Base-by-base conservation (phyloP, 2,113 vertebrate species). In the Melanocharis versteri region DNA sequence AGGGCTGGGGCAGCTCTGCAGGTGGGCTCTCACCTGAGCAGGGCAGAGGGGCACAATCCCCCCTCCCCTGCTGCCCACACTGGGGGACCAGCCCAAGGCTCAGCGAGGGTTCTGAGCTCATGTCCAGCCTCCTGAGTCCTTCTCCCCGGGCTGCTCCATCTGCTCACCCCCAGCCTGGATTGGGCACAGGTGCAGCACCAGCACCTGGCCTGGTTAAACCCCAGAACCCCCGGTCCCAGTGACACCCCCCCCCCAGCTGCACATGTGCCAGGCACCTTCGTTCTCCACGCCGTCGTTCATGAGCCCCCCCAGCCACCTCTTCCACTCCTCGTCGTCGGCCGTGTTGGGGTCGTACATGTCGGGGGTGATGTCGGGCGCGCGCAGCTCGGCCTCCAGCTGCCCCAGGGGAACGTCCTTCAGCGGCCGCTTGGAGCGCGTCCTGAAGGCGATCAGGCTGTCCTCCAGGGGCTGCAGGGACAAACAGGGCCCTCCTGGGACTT, bases 301-400 rank as follows among this genome's bases (percentile, higher is more conserved):
- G 54, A 99, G 98, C 9, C 99, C 98, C 42, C 98, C 97, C 6
- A 99, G 98, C 99, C 99, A 99, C 40, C 96, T 94, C 7, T 99
- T 98, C 99, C 99, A 99, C 14, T 99, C 98, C 17, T 98, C 98
- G 20, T 99, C 99, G 28, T 99, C 99, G 4, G 97, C 98, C 4
- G 98, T 97, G 8, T 97, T 97, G 56, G 97, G 97, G 39, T 99
- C 99, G 1, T 99, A 99, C 99, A 99, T 99, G 89, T 99, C 99
- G 0, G 99, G 98, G 0, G 99, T 99, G 95, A 99, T 99, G 45
- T 99, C 99, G 0, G 99, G 99, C 15, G 99, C 98, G 19, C 96
- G 97, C 16, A 99, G 99, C 96, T 99, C 98, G 1, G 99, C 99
- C 97, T 99, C 99, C 91, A 99, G 97, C 81, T 98, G 98, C 31